A percentile compares a stretch with the other conserved stretches of the same genome.
Evolutionary conservation across 2,797 vertebrate species (phyloP).

Genomic region (Loris lydekkerianus): DNA sequence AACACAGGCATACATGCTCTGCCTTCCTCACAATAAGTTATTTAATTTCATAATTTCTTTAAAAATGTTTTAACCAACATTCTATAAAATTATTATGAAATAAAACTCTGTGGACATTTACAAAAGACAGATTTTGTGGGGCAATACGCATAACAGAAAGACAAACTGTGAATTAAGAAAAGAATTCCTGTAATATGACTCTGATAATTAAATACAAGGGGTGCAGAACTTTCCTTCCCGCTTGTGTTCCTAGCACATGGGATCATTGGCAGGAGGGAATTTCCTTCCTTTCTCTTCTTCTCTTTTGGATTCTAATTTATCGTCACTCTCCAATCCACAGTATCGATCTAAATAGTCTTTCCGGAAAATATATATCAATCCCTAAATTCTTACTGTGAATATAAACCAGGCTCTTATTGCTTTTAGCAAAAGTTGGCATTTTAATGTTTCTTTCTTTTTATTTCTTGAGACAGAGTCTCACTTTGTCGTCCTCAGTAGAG

Average conservation of each 20-base stretch:
- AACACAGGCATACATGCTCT: not conserved
- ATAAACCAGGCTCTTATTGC: not conserved
- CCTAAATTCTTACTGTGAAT: not conserved
- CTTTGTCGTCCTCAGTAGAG: too few relatives aligned
- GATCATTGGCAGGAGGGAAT: not conserved
- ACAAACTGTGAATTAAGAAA: not conserved
- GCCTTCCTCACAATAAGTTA: not conserved
- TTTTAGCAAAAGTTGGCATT: not conserved
- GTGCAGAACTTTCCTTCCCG: not conserved
- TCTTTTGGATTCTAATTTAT: not conserved
- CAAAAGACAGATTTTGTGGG: not conserved
- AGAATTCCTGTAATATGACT: not conserved
- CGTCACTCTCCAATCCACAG: not conserved
- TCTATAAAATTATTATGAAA: not conserved
- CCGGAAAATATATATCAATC: not conserved
- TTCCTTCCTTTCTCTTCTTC: not conserved
- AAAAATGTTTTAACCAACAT: not conserved
- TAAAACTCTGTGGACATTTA: not conserved
- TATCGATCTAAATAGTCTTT: not conserved
- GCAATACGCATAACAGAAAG: not conserved
- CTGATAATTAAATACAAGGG: not conserved
- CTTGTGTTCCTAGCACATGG: not conserved
- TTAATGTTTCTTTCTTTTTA: not conserved
- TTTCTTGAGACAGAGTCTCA: too few relatives aligned
- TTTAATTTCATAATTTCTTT: not conserved